These are phyloP conservation scores for Anolis apletophallus DNA, from an alignment of 2,797 vertebrate species.

Conservation along the genomic window DNA sequence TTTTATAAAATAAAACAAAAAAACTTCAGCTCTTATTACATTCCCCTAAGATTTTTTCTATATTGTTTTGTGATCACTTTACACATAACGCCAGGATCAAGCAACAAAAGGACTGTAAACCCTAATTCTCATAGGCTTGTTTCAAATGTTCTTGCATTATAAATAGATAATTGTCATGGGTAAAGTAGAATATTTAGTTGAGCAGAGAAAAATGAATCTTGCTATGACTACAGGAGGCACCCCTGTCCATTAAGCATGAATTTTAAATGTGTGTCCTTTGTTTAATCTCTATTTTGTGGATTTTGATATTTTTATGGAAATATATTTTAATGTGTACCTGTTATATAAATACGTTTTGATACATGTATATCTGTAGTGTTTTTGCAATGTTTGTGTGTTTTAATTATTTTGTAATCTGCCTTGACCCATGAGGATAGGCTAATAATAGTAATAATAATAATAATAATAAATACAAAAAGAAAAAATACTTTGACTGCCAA, in stretches of 20 bases:
- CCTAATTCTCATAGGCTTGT: neutral
- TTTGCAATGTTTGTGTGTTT: no score
- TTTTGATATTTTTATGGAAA: no score
- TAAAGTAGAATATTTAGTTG: neutral
- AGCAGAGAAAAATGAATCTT: neutral
- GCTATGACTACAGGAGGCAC: neutral
- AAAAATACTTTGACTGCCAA: slow-evolving; percentile 15
- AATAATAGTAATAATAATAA: no score
- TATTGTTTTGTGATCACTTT: neutral
- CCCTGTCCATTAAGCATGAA: neutral
- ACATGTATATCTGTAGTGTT: no score
- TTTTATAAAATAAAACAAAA: neutral
- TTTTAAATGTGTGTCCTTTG: no score
- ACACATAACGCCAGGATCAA: neutral
- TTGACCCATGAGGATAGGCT: no score
- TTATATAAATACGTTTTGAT: no score
- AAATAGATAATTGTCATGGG: neutral
- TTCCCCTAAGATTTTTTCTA: neutral
- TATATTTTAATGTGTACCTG: no score
- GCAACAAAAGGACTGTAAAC: slow-evolving; percentile 13
- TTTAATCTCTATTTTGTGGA: no score
- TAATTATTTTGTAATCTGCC: no score
- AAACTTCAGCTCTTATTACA: neutral
- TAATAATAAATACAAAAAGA: no score
- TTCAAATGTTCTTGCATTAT: slow-evolving; percentile 2